Evolutionary conservation across 2,888 invertebrate genomes (phyloP), one percentile per base, ranked within the genome.

Genomic region (Cheilosia urbana): DNA sequence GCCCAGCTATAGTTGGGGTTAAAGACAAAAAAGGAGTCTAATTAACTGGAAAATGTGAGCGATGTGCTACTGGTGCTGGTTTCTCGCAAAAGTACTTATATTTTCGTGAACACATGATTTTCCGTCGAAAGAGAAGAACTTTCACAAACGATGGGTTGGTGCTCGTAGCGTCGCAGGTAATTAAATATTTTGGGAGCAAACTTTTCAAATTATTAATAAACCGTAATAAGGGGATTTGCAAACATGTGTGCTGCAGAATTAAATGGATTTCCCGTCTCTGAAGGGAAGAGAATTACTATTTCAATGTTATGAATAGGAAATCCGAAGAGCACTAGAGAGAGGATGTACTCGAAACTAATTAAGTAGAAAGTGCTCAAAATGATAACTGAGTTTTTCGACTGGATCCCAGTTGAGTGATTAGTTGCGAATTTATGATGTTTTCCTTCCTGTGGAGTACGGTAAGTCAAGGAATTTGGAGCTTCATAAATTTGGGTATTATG

Each of bases 31-130:
- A 53, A 68, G 58, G 45, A 40, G 58, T 73, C 51, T 73, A 79
- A 79, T 84, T 79, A 65, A 69, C 79, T 69, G 47, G 68, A 78
- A 83, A 83, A 65, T 84, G 49, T 68, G 55, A 72, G 42, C 42
- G 55, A 49, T 60, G 53, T n/a, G 42, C 17, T n/a, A 37, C 17
- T 21, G 58, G 53, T n/a, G 42, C 17, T 21, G 65, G 37, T 24
- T 37, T n/a, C 11, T 30, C 27, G 19, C 24, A 42, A 62, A 53
- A 15, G 15, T 9, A 19, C 37, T 68, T 21, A 19, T 51, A 4
- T 15, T 49, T 21, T 11, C 30, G 49, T 40, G 24, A 11, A 40
- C 19, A 37, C 24, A 42, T 17, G n/a, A 17, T 66, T 15, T 34
- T 30, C 19, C n/a, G 19, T 15, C 9, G 21, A 45, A 57, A n/a